These are phyloP conservation scores for Perodicticus potto DNA, from an alignment of 2,797 vertebrate genomes.

Conservation along the genomic window DNA sequence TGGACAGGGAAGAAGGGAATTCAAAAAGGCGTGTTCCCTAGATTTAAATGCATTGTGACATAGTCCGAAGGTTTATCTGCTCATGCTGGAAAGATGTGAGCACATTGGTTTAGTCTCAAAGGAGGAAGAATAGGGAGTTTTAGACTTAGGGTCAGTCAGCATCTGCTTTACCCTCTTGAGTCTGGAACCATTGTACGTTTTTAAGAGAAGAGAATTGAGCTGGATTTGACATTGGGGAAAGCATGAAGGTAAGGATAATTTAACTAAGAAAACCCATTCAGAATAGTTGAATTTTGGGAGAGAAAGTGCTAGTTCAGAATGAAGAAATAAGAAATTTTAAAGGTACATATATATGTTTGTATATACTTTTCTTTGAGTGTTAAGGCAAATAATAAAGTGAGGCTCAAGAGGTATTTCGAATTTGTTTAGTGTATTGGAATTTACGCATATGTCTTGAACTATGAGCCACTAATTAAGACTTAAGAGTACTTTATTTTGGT, in stretches of 20 bases:
- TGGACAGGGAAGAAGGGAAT: neutral
- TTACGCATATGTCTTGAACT: slow-evolving; percentile 40
- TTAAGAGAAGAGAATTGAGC: slow-evolving; percentile 22
- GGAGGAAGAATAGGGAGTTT: neutral
- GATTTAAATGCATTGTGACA: slow-evolving; percentile 46
- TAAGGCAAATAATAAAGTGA: slow-evolving; percentile 22
- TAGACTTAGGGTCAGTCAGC: neutral
- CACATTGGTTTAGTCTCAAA: neutral
- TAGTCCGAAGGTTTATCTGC: slow-evolving; percentile 39
- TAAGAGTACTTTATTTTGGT: slow-evolving; percentile 17
- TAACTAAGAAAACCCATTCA: slow-evolving; percentile 42
- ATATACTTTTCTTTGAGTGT: neutral
- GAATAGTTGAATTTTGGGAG: slow-evolving; percentile 42
- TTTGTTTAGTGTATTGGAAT: neutral
- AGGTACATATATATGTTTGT: neutral
- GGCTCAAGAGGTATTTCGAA: slow-evolving; percentile 9
- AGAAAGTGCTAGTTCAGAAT: neutral
- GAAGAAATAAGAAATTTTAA: slow-evolving; percentile 24
- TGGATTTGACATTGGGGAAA: slow-evolving; percentile 46
- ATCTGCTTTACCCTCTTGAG: slow-evolving; percentile 25
- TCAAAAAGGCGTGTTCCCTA: slow-evolving; percentile 59
- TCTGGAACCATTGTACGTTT: neutral
- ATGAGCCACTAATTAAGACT: slow-evolving; percentile 16
- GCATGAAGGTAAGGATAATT: slow-evolving; percentile 69
- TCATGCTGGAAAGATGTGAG: slow-evolving; percentile 28